Percentiles rank a stretch among this genome's conserved stretches.
phyloP scores from a whole-genome alignment of 2,113 vertebrate genomes.

The Actenoides lindsayi region DNA sequence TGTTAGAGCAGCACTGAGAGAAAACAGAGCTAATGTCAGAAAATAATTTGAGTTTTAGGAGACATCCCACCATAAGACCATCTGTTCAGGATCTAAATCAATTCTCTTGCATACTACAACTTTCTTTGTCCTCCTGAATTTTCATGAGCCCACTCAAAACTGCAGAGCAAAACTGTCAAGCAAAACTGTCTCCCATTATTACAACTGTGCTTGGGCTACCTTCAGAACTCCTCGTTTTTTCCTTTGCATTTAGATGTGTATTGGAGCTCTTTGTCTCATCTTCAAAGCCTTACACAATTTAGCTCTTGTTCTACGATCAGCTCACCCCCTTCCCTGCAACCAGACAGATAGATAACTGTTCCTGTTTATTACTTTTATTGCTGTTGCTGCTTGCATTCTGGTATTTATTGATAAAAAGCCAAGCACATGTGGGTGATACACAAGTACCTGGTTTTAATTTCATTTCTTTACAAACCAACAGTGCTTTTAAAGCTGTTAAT shows the following conservation, averaged over 20 bases:
- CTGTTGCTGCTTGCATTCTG: not conserved
- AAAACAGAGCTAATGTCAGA: slow-evolving; percentile 3
- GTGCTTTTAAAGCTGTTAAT: slow-evolving; percentile 82
- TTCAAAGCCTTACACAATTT: not conserved
- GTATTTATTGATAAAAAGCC: not conserved
- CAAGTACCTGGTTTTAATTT: slow-evolving; percentile 8
- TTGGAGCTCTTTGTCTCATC: not conserved
- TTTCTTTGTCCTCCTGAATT: not conserved
- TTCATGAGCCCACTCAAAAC: not conserved
- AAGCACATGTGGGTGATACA: not conserved
- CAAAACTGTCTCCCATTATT: not conserved
- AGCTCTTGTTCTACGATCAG: not conserved
- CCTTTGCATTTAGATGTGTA: not conserved
- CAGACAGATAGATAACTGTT: not conserved
- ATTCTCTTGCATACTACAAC: not conserved
- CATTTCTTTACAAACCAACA: slow-evolving; percentile 53
- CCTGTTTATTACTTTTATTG: not conserved
- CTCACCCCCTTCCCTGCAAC: not conserved
- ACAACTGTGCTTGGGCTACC: not conserved
- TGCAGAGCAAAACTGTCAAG: not conserved
- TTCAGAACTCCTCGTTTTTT: not conserved
- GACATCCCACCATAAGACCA: not conserved
- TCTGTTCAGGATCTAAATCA: not conserved
- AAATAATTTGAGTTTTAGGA: slow-evolving; percentile 9
- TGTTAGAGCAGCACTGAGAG: not conserved